A percentile compares a stretch with the other conserved stretches of the same genome.
phyloP scores from a whole-genome alignment of 2,888 invertebrate genomes.

The Aelia acuminata region DNA sequence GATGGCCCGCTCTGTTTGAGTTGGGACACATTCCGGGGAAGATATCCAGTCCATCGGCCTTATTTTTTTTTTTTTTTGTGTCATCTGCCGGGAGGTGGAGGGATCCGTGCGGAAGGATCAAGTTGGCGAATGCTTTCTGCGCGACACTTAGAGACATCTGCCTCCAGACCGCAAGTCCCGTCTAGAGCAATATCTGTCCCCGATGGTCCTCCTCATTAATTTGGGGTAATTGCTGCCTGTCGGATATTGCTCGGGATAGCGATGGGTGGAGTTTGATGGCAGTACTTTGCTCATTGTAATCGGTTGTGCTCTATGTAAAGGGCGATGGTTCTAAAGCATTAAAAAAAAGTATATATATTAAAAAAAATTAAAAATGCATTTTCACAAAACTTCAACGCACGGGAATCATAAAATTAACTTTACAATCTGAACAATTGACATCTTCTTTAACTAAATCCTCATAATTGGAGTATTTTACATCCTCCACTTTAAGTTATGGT shows the following conservation, averaged over 20 bases:
- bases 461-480: too few species aligned
- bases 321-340: too few species aligned
- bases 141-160: background rate
- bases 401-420: too few species aligned
- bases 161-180: background rate
- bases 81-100: background rate
- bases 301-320: too few species aligned
- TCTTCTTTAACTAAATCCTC: too few species aligned
- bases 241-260: background rate
- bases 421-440: too few species aligned
- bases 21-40: constrained; percentile 12
- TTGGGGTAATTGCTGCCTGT: background rate
- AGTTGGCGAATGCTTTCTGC: background rate
- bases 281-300: too few species aligned
- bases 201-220: background rate
- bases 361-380: too few species aligned
- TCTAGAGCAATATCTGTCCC: background rate
- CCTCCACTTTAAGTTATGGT: too few species aligned
- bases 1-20: constrained; percentile 52
- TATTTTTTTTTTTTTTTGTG: background rate
- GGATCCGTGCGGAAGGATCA: background rate
- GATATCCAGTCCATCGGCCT: background rate
- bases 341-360: too few species aligned
- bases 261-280: background rate
- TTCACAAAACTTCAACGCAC: too few species aligned